These are phyloP conservation scores for Synergus japonicus DNA, from an alignment of 2,888 invertebrate species.

Conservation along the genomic window DNA sequence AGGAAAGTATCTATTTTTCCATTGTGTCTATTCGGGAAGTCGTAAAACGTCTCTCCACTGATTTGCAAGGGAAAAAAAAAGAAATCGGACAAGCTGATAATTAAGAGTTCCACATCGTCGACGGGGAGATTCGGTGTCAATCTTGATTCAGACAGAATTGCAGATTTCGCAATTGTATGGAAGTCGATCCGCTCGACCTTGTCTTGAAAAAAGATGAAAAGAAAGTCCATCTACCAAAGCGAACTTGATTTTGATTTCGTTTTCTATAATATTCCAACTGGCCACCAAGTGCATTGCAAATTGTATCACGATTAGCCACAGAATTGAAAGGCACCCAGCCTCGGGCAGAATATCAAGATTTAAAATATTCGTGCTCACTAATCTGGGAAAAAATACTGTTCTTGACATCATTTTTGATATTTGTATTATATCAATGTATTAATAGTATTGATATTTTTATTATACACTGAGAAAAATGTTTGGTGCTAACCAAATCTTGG, in stretches of 20 bases:
- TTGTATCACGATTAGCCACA: background rate
- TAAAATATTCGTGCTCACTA: background rate
- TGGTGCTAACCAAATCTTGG: too few relatives aligned
- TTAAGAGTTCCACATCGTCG: constrained; percentile 14
- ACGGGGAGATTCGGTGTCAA: constrained; percentile 19
- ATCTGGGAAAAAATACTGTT: background rate
- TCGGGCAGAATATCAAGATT: background rate
- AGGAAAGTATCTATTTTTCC: background rate
- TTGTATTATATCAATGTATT: background rate
- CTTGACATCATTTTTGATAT: background rate
- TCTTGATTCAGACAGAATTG: constrained; percentile 39
- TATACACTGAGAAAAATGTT: too few relatives aligned
- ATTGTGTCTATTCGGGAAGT: constrained; percentile 22
- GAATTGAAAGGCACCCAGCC: background rate
- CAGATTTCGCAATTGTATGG: constrained; percentile 39
- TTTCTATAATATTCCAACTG: background rate
- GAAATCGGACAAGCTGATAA: constrained; percentile 5
- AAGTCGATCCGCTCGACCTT: constrained; percentile 33
- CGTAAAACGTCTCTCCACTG: background rate
- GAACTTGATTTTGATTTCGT: constrained; percentile 13
- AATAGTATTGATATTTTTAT: too few relatives aligned
- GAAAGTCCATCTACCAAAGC: constrained; percentile 31
- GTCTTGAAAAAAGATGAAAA: constrained; percentile 34
- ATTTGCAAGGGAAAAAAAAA: background rate
- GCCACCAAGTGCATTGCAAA: background rate